phyloP scores from a whole-genome alignment of 2,888 invertebrate genomes.

The Dynastes tityus region DNA sequence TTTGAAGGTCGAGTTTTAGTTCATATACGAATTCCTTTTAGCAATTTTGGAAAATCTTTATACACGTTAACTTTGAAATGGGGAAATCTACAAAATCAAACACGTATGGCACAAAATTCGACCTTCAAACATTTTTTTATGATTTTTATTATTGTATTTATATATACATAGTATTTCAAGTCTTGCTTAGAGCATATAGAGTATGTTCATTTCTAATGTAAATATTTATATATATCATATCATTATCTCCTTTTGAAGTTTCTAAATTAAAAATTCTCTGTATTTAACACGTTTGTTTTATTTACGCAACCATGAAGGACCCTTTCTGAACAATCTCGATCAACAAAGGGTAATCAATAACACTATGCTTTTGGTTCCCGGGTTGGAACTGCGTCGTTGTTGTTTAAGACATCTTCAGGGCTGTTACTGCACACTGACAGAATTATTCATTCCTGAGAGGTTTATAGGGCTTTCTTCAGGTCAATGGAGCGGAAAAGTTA shows the following conservation, averaged over 20 bases:
- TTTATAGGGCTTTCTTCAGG: no score
- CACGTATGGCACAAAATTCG: neutral
- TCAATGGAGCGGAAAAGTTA: no score
- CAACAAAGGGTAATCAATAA: no score
- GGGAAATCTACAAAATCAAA: neutral
- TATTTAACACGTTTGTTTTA: constrained; percentile 68
- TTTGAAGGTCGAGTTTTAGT: constrained; percentile 11
- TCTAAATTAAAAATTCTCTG: constrained; percentile 81
- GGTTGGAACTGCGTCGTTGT: no score
- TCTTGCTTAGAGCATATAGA: constrained; percentile 72
- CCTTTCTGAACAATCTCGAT: no score
- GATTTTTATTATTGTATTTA: constrained; percentile 56
- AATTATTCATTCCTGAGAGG: no score
- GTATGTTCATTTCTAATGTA: constrained; percentile 69
- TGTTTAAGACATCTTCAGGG: no score
- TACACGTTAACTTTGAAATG: neutral
- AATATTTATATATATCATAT: constrained; percentile 78
- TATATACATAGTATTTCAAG: constrained; percentile 63
- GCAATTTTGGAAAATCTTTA: neutral
- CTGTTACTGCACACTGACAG: no score
- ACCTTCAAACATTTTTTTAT: constrained; percentile 35
- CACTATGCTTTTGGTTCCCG: no score
- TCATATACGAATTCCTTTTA: neutral
- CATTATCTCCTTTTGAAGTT: constrained; percentile 86
- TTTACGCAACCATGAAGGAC: no score